Base-by-base conservation (phyloP, 2,797 vertebrate species). In the Pangasius sanitwongsei region DNA sequence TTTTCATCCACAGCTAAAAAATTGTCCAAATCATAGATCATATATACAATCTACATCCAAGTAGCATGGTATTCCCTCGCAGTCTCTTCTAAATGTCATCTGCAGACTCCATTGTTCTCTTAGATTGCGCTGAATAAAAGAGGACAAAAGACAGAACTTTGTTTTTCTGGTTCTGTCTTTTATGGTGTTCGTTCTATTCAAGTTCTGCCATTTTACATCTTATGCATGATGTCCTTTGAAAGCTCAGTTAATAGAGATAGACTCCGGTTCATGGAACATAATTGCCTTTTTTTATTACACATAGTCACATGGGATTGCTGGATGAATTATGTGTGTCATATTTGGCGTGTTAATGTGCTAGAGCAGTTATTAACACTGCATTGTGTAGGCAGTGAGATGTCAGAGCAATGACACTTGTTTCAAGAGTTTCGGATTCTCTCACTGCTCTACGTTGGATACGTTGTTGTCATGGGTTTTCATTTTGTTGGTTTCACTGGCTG, bases 131-230 rank as follows among this genome's bases (percentile, higher is more conserved):
- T 8, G 41, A 83, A 83, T 65, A 48, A 48, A 44, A 48, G 28
- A 37, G 9, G 28, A 78, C 34, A 85, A 53, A 78, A n/a, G 50
- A 31, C 55, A 12, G 13, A 59, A 84, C 65, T 37, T 83, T 53
- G 61, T 74, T 82, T 72, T 72, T 15, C 83, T 72, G n/a, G 25
- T 82, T 82, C 88, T 75, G 50, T 82, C 77, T 50, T 57, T 72
- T 63, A 53, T 89, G 5, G 13, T 37, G 23, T 90, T 89, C 86
- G 92, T 92, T 92, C 89, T 87, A 57, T 81, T 90, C 91, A 92
- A 89, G 88, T 87, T 91, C 55, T 84, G 90, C 90, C 48, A 87
- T 87, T 87, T 83, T 90, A 91, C 12, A 1, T 57, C 67, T 37
- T n/a, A 61, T 34, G 23, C 23, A 65, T 85, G 89, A 69, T 23